phyloP scores from a whole-genome alignment of 2,888 invertebrate genomes.

The Lepidochrysops patricia region DNA sequence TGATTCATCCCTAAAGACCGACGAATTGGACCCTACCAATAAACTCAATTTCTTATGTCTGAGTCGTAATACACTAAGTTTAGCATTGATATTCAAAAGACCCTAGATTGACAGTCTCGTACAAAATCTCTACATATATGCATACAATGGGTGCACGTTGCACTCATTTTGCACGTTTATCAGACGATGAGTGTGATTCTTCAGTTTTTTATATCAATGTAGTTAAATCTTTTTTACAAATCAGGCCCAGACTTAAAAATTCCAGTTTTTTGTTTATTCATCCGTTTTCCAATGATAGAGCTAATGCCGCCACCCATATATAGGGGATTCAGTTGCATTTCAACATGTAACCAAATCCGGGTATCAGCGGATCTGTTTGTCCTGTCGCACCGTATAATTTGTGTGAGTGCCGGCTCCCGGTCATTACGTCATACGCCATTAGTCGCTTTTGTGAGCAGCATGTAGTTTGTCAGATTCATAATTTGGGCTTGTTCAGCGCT shows the following conservation, averaged over 20 bases:
- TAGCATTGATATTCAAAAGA: too few relatives aligned
- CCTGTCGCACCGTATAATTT: slow-evolving; percentile 24
- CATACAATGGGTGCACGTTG: too few relatives aligned
- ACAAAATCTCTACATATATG: too few relatives aligned
- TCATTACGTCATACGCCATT: slow-evolving; percentile 11
- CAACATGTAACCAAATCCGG: slow-evolving; percentile 7
- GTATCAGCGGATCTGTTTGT: slow-evolving; percentile 16
- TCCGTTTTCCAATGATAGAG: neutral
- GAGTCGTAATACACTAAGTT: too few relatives aligned
- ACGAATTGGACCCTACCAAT: too few relatives aligned
- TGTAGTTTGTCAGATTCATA: slow-evolving; percentile 14
- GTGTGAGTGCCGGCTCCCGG: slow-evolving; percentile 27
- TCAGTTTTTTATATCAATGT: too few relatives aligned
- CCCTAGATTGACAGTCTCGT: too few relatives aligned
- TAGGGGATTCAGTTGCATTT: slow-evolving; percentile 3
- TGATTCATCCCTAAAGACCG: too few relatives aligned
- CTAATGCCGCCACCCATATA: neutral
- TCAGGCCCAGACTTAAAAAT: neutral
- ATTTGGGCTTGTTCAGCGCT: neutral
- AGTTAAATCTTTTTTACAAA: neutral
- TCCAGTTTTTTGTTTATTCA: neutral
- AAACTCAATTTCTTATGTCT: too few relatives aligned
- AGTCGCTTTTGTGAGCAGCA: slow-evolving; percentile 11
- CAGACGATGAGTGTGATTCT: too few relatives aligned
- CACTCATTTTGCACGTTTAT: too few relatives aligned